These are phyloP conservation scores for Patella depressa DNA, from an alignment of 2,888 invertebrate genomes.

Conservation along the genomic window DNA sequence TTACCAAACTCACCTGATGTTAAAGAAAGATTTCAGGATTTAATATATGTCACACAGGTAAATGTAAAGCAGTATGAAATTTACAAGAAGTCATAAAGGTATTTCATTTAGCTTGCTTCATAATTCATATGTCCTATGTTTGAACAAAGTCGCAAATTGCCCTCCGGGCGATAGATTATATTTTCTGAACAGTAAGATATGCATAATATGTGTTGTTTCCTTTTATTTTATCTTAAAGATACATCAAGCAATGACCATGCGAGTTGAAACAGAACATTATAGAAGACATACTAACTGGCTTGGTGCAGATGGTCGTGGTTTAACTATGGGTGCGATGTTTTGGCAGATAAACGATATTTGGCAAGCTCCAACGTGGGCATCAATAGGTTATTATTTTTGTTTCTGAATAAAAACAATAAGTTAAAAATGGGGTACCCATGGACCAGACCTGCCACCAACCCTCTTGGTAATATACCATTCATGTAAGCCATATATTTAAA, in stretches of 20 bases:
- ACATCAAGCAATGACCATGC: constrained; percentile 88
- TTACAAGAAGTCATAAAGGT: too few species aligned
- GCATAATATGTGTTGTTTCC: too few species aligned
- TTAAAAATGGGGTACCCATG: too few species aligned
- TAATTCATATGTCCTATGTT: too few species aligned
- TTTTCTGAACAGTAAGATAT: too few species aligned
- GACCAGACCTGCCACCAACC: too few species aligned
- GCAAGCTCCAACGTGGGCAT: constrained; percentile 93
- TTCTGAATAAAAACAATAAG: too few species aligned
- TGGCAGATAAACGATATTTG: constrained; percentile 99
- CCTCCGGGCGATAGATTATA: too few species aligned
- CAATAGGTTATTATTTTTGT: constrained; percentile 56
- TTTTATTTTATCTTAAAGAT: constrained; percentile 66
- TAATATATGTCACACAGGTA: constrained; percentile 22
- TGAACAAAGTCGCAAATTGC: too few species aligned
- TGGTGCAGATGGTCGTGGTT: constrained; percentile 74
- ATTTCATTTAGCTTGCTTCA: too few species aligned
- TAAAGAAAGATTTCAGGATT: constrained; percentile 19
- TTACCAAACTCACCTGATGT: constrained; percentile 35
- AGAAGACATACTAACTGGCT: constrained; percentile 61
- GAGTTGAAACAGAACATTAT: constrained; percentile 83
- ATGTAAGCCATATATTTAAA: too few species aligned
- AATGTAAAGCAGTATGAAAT: neutral
- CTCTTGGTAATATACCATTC: too few species aligned
- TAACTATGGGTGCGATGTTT: constrained; percentile 96